These are phyloP conservation scores for Vanacampus margaritifer DNA, from an alignment of 2,113 vertebrate genomes.

Conservation along the genomic window DNA sequence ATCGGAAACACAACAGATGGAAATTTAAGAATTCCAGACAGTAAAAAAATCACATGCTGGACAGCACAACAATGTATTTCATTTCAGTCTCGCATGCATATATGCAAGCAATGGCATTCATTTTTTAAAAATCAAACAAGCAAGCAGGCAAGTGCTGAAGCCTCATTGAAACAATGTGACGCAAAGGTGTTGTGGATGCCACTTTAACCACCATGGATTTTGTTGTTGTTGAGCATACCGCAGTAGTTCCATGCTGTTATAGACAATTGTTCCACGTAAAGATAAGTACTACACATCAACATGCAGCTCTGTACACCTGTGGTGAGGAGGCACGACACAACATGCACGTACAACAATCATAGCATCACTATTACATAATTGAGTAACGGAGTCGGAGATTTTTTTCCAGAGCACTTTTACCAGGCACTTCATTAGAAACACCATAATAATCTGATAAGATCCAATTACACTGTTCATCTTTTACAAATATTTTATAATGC, in stretches of 20 bases:
- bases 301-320: slow-evolving; percentile 48
- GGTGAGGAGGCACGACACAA: slow-evolving; percentile 18
- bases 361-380: neutral
- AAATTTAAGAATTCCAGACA: neutral
- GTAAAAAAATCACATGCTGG: neutral
- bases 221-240: slow-evolving; percentile 16
- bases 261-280: slow-evolving; percentile 42
- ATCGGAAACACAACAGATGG: slow-evolving; percentile 13
- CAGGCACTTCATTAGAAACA: neutral
- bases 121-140: neutral
- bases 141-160: slow-evolving; percentile 20
- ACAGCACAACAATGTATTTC: neutral
- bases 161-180: slow-evolving; percentile 14
- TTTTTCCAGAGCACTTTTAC: neutral
- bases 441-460: neutral
- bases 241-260: slow-evolving; percentile 1
- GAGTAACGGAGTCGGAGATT: neutral
- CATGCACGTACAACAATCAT: slow-evolving; percentile 57
- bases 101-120: neutral
- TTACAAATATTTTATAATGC: neutral
- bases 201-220: slow-evolving; percentile 22
- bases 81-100: too few relatives aligned
- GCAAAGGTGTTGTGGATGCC: slow-evolving; percentile 5
- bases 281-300: slow-evolving; percentile 25
- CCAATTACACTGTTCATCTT: neutral